A percentile compares a stretch with the other conserved stretches of the same genome.
Evolutionary conservation across 1,140 invertebrate species (phyloP).

Genomic region (Gyrodactylus bullatarudis): DNA sequence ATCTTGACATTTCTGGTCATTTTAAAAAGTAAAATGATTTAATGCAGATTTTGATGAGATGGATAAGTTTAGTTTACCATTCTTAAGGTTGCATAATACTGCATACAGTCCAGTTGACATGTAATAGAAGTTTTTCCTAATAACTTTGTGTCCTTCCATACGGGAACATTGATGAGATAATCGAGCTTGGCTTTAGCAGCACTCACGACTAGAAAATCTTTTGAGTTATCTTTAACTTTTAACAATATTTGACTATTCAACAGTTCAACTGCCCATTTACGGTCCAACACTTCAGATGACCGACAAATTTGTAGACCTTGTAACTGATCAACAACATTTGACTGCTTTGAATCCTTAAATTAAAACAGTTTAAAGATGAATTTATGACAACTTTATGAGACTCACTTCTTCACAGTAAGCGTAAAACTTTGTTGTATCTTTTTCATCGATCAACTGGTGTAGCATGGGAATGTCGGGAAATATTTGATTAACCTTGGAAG

Average conservation of each 20-base stretch:
- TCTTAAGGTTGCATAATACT: slow-evolving; percentile 1
- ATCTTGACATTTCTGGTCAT: neutral
- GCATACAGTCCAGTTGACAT: slow-evolving; percentile 1
- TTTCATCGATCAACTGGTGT: neutral
- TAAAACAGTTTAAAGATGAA: neutral
- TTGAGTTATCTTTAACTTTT: neutral
- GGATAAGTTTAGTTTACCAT: neutral
- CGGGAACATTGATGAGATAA: neutral
- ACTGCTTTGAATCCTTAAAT: slow-evolving; percentile 1
- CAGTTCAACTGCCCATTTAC: slow-evolving; percentile 2
- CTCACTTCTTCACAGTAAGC: slow-evolving; percentile 2
- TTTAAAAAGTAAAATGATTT: neutral
- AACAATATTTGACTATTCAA: neutral
- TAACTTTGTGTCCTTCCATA: slow-evolving; percentile 3
- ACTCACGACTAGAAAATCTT: neutral
- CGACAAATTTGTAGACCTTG: neutral
- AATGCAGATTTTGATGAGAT: neutral
- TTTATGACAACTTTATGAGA: neutral
- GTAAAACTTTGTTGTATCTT: neutral
- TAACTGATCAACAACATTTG: slow-evolving; percentile 3
- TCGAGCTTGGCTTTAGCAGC: neutral
- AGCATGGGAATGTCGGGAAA: slow-evolving; percentile 2
- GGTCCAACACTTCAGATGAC: neutral
- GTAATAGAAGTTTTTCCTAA: neutral
- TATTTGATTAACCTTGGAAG: neutral